Evolutionary conservation across 1,140 invertebrate genomes (phyloP), one percentile per base, ranked within the genome.

Genomic region (Paralvinella palmiformis): DNA sequence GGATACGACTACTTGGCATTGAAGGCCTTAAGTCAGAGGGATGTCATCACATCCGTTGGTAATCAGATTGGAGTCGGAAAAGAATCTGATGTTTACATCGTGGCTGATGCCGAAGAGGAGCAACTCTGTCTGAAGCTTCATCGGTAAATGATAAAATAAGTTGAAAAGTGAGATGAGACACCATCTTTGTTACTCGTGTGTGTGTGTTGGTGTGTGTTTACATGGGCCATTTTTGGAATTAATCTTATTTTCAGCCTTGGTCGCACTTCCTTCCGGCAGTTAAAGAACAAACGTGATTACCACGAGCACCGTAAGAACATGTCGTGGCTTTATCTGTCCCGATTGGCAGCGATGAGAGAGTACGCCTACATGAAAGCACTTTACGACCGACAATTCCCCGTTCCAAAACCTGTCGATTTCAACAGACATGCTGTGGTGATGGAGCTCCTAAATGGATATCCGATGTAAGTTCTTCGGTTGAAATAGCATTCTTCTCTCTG

Each of bases 51-150:
- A 50, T 92, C 89, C 15, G 92, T 99, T 83, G 97, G 97, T 10
- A 97, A 94, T 81, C 95, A 99, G 83, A 98, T 99, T 76, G 97
- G 96, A 41, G 91, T 97, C 53, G 97, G 96, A 29, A 99, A 99
- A 83, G 96, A 98, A 80, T 98, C 86, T 32, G 94, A 96, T 76
- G 91, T 97, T 71, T 96, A 93, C 76, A 86, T 89, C 53, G 91
- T 95, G 17, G 88, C 87, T 32, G 85, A 92, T 82, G 85, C 88
- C 69, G 87, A 92, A 59, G 86, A 73, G 32, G 69, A 81, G 65
- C 79, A 81, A 63, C 79, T 96, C 89, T 83, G 81, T 73, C 83
- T 98, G 41, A 99, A 99, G 80, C 82, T 99, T 41, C 96, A 99
- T 79, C 87, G 88, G 86, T 78, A 73, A 63, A 50, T 17, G 32